Evolutionary conservation across 2,888 invertebrate genomes (phyloP).

Genomic region (Seira sanloemensis): DNA sequence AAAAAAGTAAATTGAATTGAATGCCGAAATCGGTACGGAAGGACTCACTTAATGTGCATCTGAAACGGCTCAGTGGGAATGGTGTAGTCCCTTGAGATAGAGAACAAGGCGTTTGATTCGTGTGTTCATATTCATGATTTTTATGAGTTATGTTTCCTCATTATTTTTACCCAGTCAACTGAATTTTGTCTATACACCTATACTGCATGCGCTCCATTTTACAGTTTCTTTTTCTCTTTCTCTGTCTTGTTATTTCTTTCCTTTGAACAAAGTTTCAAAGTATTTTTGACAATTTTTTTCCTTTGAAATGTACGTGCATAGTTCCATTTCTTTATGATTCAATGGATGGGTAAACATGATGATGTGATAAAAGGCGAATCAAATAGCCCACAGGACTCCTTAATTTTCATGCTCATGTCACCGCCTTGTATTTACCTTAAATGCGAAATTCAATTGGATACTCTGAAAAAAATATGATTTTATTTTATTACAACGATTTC

Average conservation of each 20-base stretch:
- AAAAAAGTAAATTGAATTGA: not conserved
- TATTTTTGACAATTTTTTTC: no score
- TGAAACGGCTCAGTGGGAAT: not conserved
- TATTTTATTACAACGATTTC: not conserved
- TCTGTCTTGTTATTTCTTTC: not conserved
- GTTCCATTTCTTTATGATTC: not conserved
- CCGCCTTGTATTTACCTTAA: not conserved
- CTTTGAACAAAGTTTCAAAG: not conserved
- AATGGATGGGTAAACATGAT: slow-evolving; percentile 1
- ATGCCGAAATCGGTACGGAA: not conserved
- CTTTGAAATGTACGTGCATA: no score
- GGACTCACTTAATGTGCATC: not conserved
- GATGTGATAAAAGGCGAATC: not conserved
- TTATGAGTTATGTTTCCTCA: slow-evolving; percentile 32
- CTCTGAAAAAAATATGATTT: not conserved
- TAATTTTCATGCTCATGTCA: no score
- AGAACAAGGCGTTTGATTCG: not conserved
- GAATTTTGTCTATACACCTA: not conserved
- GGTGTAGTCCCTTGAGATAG: not conserved
- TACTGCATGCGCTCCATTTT: no score
- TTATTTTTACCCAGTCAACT: slow-evolving; percentile 61
- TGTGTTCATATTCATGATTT: no score
- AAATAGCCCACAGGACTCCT: no score
- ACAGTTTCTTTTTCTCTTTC: not conserved
- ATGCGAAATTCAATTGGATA: not conserved